Base-by-base conservation (phyloP, 2,797 vertebrate genomes). In the Limosa lapponica region DNA sequence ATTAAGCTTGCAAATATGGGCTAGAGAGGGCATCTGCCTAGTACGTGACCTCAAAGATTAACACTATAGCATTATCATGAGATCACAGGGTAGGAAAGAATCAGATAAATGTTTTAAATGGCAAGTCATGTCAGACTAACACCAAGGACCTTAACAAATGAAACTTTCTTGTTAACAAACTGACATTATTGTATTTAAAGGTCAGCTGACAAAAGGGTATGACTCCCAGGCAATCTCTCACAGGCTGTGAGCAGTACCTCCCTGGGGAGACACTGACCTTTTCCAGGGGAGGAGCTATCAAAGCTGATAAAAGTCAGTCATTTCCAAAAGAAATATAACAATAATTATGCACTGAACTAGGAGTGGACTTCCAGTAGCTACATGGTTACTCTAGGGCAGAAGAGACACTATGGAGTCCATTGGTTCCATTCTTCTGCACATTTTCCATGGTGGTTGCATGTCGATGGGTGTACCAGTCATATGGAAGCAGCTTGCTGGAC, bases 131-230 rank as follows among this genome's bases (percentile, higher is more conserved):
- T 90, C 93, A 94, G 78, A 91, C 75, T 90, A 96, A 94, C 88
- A 67, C 82, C 55, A 82, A 93, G 16, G 67, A 92, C 70, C 93
- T 93, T 82, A 97, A 93, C 37, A 93, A 92, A 96, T 91, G 74
- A 57, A 95, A 89, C 57, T 90, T 95, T 87, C 87, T 90, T 96
- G 89, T 95, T 97, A 96, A 97, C 90, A 94, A 97, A 97, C 73
- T 77, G 69, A 94, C 89, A 61, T 91, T 93, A 92, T 64, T 97
- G 17, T 93, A 94, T 93, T 91, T 97, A 97, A 97, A 98, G 91
- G 95, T 97, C 96, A 97, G 95, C 84, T 90, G 95, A 67, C 73
- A 84, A 90, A 97, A 94, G 92, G 82, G 64, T 94, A 73, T 81
- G 87, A 96, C 91, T 95, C 66, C 18, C 55, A 61, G 82, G 72